Evolutionary conservation across 64 coral and sea anemone species (phyloP).

Genomic region (Montipora efflorescens): DNA sequence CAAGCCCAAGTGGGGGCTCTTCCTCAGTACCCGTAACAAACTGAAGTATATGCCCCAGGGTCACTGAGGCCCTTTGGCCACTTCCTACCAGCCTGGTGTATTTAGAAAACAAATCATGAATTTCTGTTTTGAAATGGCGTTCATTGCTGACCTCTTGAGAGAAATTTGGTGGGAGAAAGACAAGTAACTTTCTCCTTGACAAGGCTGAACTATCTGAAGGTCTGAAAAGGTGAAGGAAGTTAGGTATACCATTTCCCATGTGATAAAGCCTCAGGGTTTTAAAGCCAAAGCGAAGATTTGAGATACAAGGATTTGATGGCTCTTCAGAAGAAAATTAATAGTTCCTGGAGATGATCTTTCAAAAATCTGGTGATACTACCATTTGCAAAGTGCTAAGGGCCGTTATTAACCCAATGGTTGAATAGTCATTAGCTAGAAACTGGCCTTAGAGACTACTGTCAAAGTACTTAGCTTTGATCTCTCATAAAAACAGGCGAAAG

Average conservation of each 20-base stretch:
- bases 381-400: slow-evolving; percentile 63
- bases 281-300: slow-evolving; percentile 49
- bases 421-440: slow-evolving; percentile 39
- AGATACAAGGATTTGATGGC: slow-evolving; percentile 30
- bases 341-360: slow-evolving; percentile 31
- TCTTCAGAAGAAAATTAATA: slow-evolving; percentile 21
- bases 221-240: slow-evolving; percentile 48
- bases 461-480: slow-evolving; percentile 65
- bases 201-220: neutral
- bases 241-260: slow-evolving; percentile 50
- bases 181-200: slow-evolving; percentile 20
- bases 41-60: slow-evolving; percentile 40
- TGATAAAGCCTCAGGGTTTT: slow-evolving; percentile 37
- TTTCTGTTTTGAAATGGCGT: slow-evolving; percentile 3
- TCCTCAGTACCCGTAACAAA: slow-evolving; percentile 53
- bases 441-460: slow-evolving; percentile 8
- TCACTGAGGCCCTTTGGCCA: slow-evolving; percentile 33
- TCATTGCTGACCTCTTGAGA: slow-evolving; percentile 52
- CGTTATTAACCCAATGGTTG: slow-evolving; percentile 50
- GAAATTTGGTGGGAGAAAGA: slow-evolving; percentile 12
- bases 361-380: slow-evolving; percentile 51
- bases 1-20: neutral
- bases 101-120: slow-evolving; percentile 32
- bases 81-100: slow-evolving; percentile 4
- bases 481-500: slow-evolving; percentile 47